Evolutionary conservation across 2,797 vertebrate genomes (phyloP).

Genomic region (Eurystomus glaucurus): DNA sequence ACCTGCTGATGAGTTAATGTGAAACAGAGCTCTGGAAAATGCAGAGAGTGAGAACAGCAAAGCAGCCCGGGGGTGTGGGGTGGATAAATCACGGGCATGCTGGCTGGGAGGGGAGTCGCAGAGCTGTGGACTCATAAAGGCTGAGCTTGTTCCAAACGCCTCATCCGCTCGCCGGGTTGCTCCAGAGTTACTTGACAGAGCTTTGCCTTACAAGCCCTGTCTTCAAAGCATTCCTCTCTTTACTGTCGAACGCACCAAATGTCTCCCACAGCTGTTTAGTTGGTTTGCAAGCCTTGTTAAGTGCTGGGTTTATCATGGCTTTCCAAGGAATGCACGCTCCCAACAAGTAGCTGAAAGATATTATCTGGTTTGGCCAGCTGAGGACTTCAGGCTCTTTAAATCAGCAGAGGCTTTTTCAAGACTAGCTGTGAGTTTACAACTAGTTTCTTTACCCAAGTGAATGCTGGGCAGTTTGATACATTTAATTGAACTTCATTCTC

Average conservation of each 20-base stretch:
- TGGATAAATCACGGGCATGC: slow-evolving; percentile 2
- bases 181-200: slow-evolving; percentile 5
- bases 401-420: neutral
- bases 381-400: neutral
- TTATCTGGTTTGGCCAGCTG: slow-evolving; percentile 31
- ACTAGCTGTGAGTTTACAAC: neutral
- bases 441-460: neutral
- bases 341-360: slow-evolving; percentile 65
- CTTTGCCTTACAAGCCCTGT: slow-evolving; percentile 18
- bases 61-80: neutral
- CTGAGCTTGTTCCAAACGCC: neutral
- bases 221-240: slow-evolving; percentile 78
- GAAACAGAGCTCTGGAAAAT: slow-evolving; percentile 58
- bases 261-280: slow-evolving; percentile 68
- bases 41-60: neutral
- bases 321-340: slow-evolving; percentile 33
- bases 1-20: slow-evolving; percentile 64
- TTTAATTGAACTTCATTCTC: neutral
- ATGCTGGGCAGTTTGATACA: neutral
- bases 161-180: neutral
- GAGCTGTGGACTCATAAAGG: slow-evolving; percentile 20
- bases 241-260: slow-evolving; percentile 64
- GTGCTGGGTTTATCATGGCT: slow-evolving; percentile 51
- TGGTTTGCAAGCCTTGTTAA: slow-evolving; percentile 71
- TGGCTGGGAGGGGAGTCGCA: neutral